A percentile compares a stretch with the other conserved stretches of the same genome.
These are phyloP conservation scores for Zaprionus taronus DNA, from an alignment of 1,140 invertebrate genomes.

Conservation along the genomic window DNA sequence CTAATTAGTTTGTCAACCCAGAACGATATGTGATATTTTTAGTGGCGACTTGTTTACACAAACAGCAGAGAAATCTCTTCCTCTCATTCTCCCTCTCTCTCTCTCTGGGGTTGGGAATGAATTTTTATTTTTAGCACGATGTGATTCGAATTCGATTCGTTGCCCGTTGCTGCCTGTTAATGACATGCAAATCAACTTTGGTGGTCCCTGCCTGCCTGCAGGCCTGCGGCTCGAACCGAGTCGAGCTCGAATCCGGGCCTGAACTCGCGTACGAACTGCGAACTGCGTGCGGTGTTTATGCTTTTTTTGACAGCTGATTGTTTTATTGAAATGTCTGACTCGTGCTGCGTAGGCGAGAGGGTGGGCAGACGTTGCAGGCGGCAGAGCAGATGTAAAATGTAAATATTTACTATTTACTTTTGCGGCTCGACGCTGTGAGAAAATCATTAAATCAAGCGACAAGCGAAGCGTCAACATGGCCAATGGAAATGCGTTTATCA, in stretches of 20 bases:
- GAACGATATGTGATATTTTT: conserved; percentile 76
- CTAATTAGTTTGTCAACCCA: conserved; percentile 65
- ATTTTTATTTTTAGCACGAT: conserved; percentile 18
- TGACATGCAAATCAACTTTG: conserved; percentile 78
- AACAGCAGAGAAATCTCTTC: background rate
- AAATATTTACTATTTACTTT: conserved; percentile 72
- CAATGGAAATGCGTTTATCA: conserved; percentile 26
- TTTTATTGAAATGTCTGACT: conserved; percentile 68
- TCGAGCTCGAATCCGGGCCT: conserved; percentile 11
- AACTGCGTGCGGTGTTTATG: conserved; percentile 39
- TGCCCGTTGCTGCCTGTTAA: conserved; percentile 59
- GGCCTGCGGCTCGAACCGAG: conserved; percentile 31
- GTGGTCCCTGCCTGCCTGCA: conserved; percentile 44
- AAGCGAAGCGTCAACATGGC: conserved; percentile 3
- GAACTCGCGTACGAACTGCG: background rate
- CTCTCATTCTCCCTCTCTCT: background rate
- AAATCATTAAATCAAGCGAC: conserved; percentile 67
- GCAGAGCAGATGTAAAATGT: conserved; percentile 43
- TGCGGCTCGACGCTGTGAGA: conserved; percentile 46
- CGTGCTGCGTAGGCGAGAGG: conserved; percentile 13
- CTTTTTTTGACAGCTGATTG: conserved; percentile 68
- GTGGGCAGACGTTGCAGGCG: conserved; percentile 9
- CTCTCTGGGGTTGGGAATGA: conserved; percentile 28
- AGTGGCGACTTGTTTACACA: conserved; percentile 68
- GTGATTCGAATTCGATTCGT: conserved; percentile 34